These are phyloP conservation scores for Drosophila paulistorum DNA, from an alignment of 1,140 invertebrate species.

Conservation along the genomic window DNA sequence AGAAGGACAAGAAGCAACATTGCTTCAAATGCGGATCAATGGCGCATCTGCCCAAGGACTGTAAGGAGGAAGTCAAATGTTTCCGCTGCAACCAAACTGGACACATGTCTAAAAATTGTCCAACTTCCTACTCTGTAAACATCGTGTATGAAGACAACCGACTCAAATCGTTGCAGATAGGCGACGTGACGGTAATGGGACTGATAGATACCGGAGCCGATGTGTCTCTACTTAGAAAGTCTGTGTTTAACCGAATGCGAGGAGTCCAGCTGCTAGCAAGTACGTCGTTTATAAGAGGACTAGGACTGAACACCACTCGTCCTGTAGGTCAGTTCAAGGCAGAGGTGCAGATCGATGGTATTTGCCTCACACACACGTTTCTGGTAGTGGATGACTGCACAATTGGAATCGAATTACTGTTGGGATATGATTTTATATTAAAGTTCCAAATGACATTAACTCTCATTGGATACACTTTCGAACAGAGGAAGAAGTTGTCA, in stretches of 20 bases:
- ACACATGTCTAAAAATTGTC: too few relatives aligned
- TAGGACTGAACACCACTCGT: neutral
- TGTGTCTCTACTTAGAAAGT: too few relatives aligned
- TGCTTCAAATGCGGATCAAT: too few relatives aligned
- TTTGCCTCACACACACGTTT: neutral
- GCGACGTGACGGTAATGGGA: neutral
- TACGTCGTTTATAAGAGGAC: too few relatives aligned
- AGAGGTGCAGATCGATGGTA: too few relatives aligned
- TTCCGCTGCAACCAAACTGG: constrained; percentile 7
- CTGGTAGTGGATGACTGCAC: neutral
- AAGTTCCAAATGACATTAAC: neutral
- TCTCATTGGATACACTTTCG: neutral
- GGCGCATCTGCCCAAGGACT: constrained; percentile 2
- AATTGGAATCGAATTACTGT: neutral
- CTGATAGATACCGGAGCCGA: too few relatives aligned
- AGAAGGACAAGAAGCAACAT: neutral
- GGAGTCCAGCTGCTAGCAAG: too few relatives aligned
- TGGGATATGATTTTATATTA: constrained; percentile 1
- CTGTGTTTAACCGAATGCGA: neutral
- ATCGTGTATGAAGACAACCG: too few relatives aligned
- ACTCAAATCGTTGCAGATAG: too few relatives aligned
- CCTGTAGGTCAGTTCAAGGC: neutral
- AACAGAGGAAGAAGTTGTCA: neutral
- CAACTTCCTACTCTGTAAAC: too few relatives aligned
- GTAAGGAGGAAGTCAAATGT: neutral